Percentiles rank a stretch among this genome's conserved stretches.
Evolutionary conservation across 2,797 vertebrate genomes (phyloP).

Genomic region (Hoplostethus atlanticus): DNA sequence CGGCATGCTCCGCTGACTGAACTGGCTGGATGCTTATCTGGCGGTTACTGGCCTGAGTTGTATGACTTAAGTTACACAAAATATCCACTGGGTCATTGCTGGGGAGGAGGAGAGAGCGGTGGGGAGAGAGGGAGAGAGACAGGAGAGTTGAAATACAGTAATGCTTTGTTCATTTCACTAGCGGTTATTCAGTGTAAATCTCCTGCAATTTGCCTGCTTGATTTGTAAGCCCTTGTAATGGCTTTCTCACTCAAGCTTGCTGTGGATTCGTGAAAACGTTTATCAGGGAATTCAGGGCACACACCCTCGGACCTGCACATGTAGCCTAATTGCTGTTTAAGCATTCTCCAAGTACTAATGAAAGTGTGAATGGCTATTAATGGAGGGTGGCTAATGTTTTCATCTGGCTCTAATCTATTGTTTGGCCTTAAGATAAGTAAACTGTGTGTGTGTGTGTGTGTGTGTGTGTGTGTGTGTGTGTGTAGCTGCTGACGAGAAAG

Average conservation of each 20-base stretch:
- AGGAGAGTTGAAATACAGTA: constrained; percentile 58
- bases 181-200: constrained; percentile 49
- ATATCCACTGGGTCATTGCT: constrained; percentile 71
- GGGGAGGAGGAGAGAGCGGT: constrained; percentile 23
- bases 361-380: constrained; percentile 72
- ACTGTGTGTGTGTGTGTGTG: constrained; percentile 7
- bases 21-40: constrained; percentile 85
- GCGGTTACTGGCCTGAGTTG: constrained; percentile 73
- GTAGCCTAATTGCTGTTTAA: constrained; percentile 30
- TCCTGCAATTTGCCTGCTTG: constrained; percentile 50
- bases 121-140: not conserved
- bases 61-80: constrained; percentile 76
- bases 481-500: too few species aligned
- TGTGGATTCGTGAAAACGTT: constrained; percentile 47
- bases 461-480: not conserved
- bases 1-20: constrained; percentile 79
- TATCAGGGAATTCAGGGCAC: constrained; percentile 53
- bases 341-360: constrained; percentile 29
- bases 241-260: constrained; percentile 50
- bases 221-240: constrained; percentile 58
- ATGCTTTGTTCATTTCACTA: constrained; percentile 71
- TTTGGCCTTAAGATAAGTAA: constrained; percentile 32
- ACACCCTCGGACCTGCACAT: constrained; percentile 16
- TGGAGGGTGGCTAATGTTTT: constrained; percentile 61
- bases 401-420: constrained; percentile 66